Conservation (phyloP, 2,888 invertebrate species). For the Dyspetes luteomarginatus region DNA sequence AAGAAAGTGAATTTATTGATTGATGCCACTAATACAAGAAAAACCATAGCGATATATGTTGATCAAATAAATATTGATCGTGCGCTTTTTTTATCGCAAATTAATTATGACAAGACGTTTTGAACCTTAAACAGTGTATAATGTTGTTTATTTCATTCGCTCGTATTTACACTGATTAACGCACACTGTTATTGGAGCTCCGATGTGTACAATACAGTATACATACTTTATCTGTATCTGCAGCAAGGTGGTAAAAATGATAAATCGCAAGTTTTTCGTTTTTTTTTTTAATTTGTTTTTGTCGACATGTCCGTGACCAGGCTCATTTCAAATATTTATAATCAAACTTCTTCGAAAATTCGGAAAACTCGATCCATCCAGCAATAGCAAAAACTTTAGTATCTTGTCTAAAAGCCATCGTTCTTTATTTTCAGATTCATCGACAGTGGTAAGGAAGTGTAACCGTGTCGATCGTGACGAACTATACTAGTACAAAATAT, state of each 20-base stretch:
- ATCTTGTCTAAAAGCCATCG: neutral
- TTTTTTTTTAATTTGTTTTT: neutral
- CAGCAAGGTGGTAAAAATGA: neutral
- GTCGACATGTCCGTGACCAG: neutral
- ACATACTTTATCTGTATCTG: neutral
- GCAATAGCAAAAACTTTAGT: neutral
- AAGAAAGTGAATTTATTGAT: slow-evolving; percentile 70
- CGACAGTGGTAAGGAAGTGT: neutral
- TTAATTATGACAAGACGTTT: slow-evolving; percentile 40
- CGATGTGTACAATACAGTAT: neutral
- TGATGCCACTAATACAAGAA: slow-evolving; percentile 65
- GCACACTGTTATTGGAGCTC: slow-evolving; percentile 9
- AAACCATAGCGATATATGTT: slow-evolving; percentile 66
- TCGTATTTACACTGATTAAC: slow-evolving; percentile 60
- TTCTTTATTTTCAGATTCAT: neutral
- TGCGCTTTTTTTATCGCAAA: slow-evolving; percentile 44
- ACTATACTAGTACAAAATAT: slow-evolving; percentile 14
- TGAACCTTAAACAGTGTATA: slow-evolving; percentile 34
- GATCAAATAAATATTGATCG: slow-evolving; percentile 69
- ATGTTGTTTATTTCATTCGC: slow-evolving; percentile 18
- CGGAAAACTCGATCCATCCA: neutral
- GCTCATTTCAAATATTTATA: too few relatives aligned
- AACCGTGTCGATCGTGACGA: neutral
- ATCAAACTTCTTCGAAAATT: too few relatives aligned
- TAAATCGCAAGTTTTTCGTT: slow-evolving; percentile 1